Base-by-base conservation (phyloP, 2,888 invertebrate species). In the Tenthredo scrophulariae region DNA sequence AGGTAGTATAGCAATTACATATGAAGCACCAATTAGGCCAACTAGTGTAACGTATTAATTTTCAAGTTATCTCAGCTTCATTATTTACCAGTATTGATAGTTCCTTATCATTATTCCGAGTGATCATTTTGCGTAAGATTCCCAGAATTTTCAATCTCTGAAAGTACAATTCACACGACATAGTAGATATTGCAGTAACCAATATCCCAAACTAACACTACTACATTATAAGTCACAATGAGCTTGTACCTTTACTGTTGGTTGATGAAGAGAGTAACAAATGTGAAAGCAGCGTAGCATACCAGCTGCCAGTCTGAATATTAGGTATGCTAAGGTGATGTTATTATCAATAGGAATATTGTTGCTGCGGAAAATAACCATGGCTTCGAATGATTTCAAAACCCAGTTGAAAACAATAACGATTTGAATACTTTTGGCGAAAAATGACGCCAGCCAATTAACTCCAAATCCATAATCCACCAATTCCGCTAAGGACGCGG, bases 371-470 rank as follows among this genome's bases (percentile, higher is more conserved):
- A n/a, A n/a, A 15, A 33, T 7, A 33, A 54, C 5, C n/a, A n/a
- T 2, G 33, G 50, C 50, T 22, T n/a, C 33, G 4, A 54, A 15
- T 33, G 9, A 22, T 54, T 54, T 54, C 26, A 77, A 77, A 18
- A 77, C 9, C 29, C 22, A 29, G 10, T 33, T 29, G 54, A 2
- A 29, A 18, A 33, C 10, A 10, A 77, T 18, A 15, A 77, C 33
- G 9, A 77, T n/a, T 50, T 54, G 77, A 54, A 77, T 37, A 77
- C 33, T 33, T 77, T 26, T 54, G 18, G 50, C 9, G n/a, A 54
- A 4, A 29, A 77, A 15, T 77, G 77, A 77, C 33, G 50, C 77
- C 77, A 77, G 7, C 77, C 77, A 77, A 77, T 29, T 50, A n/a
- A 54, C 29, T 77, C 77, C 77, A 18, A 77, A 77, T 6, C 54